These are phyloP conservation scores for Gymnogyps californianus DNA, from an alignment of 2,113 vertebrate genomes.

Conservation along the genomic window DNA sequence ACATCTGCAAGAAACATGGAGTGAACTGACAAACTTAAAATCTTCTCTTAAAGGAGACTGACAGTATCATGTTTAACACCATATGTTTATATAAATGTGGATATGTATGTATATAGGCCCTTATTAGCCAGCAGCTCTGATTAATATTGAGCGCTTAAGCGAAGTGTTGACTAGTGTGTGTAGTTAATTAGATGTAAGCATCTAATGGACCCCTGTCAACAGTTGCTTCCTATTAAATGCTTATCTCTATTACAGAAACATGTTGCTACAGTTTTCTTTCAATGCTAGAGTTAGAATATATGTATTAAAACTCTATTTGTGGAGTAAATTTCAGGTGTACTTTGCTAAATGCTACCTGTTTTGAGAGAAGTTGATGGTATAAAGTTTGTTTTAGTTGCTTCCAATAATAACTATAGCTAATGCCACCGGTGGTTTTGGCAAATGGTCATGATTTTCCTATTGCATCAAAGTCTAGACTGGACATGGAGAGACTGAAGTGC, in stretches of 20 bases:
- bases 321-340: not conserved
- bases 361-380: not conserved
- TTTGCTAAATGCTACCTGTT: not conserved
- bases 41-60: not conserved
- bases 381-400: not conserved
- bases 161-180: constrained; percentile 42
- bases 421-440: not conserved
- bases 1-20: constrained; percentile 36
- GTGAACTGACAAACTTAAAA: not conserved
- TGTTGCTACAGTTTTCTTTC: not conserved
- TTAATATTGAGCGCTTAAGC: not conserved
- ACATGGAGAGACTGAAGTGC: not conserved
- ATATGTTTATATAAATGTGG: constrained; percentile 5
- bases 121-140: constrained; percentile 7
- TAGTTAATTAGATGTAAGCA: constrained; percentile 53
- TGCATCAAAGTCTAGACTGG: not conserved
- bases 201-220: constrained; percentile 20
- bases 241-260: not conserved
- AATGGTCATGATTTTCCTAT: not conserved
- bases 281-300: not conserved
- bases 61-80: not conserved
- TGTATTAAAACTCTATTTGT: not conserved
- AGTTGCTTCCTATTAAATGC: constrained; percentile 22
- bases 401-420: not conserved
- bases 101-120: not conserved